Percentiles rank a stretch among this genome's conserved stretches.
These are phyloP conservation scores for Himalopsyche tibetana DNA, from an alignment of 2,888 invertebrate species.

Conservation along the genomic window DNA sequence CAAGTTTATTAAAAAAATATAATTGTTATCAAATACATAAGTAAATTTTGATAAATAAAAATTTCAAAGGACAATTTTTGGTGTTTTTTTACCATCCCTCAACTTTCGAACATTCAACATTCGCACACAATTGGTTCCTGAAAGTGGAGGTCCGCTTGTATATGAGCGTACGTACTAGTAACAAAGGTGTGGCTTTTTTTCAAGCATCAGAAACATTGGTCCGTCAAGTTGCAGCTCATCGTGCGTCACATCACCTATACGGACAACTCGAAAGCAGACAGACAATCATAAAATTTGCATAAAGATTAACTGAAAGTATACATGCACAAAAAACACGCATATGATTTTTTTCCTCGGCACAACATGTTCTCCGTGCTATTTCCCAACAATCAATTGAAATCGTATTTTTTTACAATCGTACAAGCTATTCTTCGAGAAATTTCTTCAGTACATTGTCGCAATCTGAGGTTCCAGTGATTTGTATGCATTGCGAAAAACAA, in stretches of 20 bases:
- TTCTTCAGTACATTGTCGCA: neutral
- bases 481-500: conserved; percentile 28
- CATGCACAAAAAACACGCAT: conserved; percentile 11
- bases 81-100: too few relatives aligned
- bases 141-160: too few relatives aligned
- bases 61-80: too few relatives aligned
- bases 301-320: conserved; percentile 7
- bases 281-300: conserved; percentile 27
- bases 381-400: conserved; percentile 25
- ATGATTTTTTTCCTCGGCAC: neutral
- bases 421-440: conserved; percentile 17
- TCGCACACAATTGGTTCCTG: too few relatives aligned
- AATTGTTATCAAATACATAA: too few relatives aligned
- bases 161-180: too few relatives aligned
- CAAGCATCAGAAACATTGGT: too few relatives aligned
- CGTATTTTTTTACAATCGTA: neutral
- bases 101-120: too few relatives aligned
- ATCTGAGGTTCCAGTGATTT: conserved; percentile 1
- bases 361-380: neutral
- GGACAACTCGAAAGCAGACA: conserved; percentile 2
- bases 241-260: neutral
- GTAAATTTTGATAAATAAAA: too few relatives aligned
- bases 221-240: neutral
- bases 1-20: too few relatives aligned
- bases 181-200: too few relatives aligned